Evolutionary conservation across 2,113 vertebrate genomes (phyloP).

Genomic region (Athene noctua): DNA sequence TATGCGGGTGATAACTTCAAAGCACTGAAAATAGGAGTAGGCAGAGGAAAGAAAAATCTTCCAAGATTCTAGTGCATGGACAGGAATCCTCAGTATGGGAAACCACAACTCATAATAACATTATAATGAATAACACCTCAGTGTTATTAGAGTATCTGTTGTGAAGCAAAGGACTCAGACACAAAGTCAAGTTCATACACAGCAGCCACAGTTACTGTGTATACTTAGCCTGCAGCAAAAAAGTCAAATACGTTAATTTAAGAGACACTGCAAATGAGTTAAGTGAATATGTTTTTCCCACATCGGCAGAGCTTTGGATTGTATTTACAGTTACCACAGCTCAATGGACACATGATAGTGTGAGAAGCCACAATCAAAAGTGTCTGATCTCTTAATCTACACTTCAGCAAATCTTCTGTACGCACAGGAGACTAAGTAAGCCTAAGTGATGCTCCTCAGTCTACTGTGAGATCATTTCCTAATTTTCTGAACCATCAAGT

Average conservation of each 20-base stretch:
- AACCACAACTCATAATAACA: not conserved
- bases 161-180: not conserved
- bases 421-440: not conserved
- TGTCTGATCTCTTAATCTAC: not conserved
- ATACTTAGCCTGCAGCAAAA: not conserved
- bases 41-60: constrained; percentile 11
- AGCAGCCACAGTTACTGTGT: not conserved
- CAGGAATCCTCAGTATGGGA: not conserved
- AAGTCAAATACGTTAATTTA: not conserved
- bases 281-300: not conserved
- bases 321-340: not conserved
- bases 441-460: not conserved
- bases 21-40: constrained; percentile 17
- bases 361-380: not conserved
- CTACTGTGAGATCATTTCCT: not conserved
- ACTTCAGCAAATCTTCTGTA: not conserved
- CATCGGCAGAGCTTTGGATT: not conserved
- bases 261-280: not conserved
- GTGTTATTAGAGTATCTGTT: not conserved
- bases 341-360: not conserved
- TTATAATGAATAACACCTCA: not conserved
- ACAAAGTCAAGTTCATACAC: not conserved
- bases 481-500: not conserved
- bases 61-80: not conserved
- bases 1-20: constrained; percentile 44